These are phyloP conservation scores for Rachycentron canadum DNA, from an alignment of 2,797 vertebrate species.

Conservation along the genomic window DNA sequence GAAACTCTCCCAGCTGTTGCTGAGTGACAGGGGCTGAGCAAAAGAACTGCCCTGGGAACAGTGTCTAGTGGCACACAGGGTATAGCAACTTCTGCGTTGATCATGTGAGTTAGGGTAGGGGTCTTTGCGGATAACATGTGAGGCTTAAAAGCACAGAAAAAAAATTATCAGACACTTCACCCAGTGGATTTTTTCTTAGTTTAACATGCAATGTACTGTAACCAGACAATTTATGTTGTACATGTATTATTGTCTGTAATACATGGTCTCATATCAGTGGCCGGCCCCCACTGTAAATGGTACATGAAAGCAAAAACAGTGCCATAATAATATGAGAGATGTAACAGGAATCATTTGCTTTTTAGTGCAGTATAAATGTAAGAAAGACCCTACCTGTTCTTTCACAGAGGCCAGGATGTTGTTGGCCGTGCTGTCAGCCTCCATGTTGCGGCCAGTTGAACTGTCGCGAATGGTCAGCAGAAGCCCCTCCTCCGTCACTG, in stretches of 20 bases:
- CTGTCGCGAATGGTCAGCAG: slow-evolving; percentile 86
- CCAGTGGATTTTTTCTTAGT: not conserved
- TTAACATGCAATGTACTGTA: slow-evolving; percentile 17
- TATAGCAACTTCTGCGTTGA: not conserved
- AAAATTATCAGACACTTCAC: not conserved
- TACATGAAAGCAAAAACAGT: slow-evolving; percentile 20
- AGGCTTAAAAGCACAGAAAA: not conserved
- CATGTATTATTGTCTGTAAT: slow-evolving; percentile 13
- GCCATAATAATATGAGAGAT: slow-evolving; percentile 6
- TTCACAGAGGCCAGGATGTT: slow-evolving; percentile 98
- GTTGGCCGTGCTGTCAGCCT: slow-evolving; percentile 92
- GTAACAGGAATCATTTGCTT: slow-evolving; percentile 14
- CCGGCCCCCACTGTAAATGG: not conserved
- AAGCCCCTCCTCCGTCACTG: slow-evolving; percentile 91
- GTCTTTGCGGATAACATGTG: not conserved
- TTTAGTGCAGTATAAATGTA: not conserved
- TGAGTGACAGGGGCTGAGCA: not conserved
- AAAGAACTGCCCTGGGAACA: not conserved
- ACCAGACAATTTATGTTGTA: slow-evolving; percentile 1
- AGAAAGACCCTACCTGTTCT: slow-evolving; percentile 89
- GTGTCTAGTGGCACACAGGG: not conserved
- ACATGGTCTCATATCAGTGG: too few species aligned
- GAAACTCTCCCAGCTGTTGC: not conserved
- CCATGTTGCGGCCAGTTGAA: slow-evolving; percentile 89
- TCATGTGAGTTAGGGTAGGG: not conserved